These are phyloP conservation scores for Strix uralensis DNA, from an alignment of 2,113 vertebrate genomes.

Conservation along the genomic window DNA sequence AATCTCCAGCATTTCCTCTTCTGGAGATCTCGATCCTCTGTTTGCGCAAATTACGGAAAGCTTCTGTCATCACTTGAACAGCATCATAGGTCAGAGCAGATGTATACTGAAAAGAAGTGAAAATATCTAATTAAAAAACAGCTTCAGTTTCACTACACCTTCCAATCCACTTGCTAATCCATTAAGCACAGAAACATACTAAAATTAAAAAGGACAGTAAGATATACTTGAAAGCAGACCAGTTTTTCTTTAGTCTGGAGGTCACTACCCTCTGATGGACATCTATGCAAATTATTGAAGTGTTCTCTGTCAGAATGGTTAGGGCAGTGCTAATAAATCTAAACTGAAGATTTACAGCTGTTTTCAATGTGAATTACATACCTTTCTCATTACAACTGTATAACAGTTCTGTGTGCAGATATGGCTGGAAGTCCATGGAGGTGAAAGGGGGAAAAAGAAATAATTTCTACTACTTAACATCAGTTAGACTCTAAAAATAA, in stretches of 20 bases:
- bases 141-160: neutral
- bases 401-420: neutral
- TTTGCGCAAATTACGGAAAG: slow-evolving; percentile 93
- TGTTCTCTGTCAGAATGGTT: neutral
- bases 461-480: neutral
- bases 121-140: neutral
- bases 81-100: slow-evolving; percentile 97
- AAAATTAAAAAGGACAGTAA: neutral
- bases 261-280: neutral
- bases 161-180: neutral
- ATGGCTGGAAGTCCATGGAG: neutral
- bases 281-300: neutral
- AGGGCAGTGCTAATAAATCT: neutral
- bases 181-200: neutral
- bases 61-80: slow-evolving; percentile 98
- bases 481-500: neutral
- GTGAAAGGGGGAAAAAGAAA: neutral
- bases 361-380: neutral
- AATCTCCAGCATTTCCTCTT: slow-evolving; percentile 95
- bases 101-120: slow-evolving; percentile 85
- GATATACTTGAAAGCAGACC: neutral
- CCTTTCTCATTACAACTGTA: neutral
- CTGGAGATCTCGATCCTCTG: slow-evolving; percentile 95
- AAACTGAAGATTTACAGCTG: neutral
- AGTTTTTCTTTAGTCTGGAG: neutral